Conservation (phyloP, 1,140 invertebrate genomes). For the Colletes gigas region DNA sequence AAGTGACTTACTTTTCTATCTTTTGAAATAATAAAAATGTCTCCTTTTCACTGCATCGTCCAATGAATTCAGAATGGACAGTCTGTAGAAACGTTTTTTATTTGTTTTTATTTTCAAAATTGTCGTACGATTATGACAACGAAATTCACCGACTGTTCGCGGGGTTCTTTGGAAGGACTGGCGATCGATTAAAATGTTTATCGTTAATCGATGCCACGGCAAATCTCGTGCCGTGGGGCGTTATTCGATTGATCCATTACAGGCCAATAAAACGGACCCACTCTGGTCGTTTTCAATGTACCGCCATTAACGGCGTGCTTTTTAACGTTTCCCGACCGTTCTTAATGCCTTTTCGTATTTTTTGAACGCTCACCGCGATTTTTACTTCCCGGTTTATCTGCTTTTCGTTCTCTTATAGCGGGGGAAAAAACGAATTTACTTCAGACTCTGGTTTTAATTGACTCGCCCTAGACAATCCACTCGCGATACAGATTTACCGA, state of each 20-base stretch:
- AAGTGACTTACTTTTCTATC: no score
- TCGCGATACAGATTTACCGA: no score
- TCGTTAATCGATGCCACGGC: neutral
- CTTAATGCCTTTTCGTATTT: slow-evolving; percentile 5
- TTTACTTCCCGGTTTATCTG: neutral
- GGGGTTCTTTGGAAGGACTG: neutral
- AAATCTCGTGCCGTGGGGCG: neutral
- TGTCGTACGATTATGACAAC: no score
- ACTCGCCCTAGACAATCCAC: neutral
- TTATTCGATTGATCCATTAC: neutral
- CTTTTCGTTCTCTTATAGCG: neutral
- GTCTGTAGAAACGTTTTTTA: no score
- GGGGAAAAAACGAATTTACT: no score
- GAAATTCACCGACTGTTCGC: neutral
- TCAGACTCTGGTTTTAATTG: no score
- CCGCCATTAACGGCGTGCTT: neutral
- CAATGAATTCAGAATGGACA: no score
- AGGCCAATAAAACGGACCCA: neutral
- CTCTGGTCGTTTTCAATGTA: neutral
- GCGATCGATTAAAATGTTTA: slow-evolving; percentile 1
- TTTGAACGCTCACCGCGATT: neutral
- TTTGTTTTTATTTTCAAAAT: no score
- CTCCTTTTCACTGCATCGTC: no score
- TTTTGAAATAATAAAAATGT: no score
- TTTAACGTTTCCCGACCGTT: neutral